Percentiles rank a stretch among this genome's conserved stretches.
phyloP scores from a whole-genome alignment of 2,888 invertebrate genomes.

The Ischnura elegans region DNA sequence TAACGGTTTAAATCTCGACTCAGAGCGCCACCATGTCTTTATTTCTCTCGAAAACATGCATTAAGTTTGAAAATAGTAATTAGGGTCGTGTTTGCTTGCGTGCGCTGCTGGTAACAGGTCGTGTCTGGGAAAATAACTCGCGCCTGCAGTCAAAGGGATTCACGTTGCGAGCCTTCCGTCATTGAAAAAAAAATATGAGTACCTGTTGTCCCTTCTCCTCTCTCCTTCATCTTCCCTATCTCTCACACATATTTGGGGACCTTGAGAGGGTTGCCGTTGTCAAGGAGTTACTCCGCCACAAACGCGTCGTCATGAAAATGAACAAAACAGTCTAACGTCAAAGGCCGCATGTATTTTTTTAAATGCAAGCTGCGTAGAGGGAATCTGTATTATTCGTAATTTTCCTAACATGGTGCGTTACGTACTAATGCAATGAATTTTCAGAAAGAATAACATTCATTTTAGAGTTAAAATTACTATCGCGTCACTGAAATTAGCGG shows the following conservation, averaged over 20 bases:
- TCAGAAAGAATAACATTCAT: no score
- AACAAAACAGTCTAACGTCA: not conserved
- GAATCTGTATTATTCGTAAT: no score
- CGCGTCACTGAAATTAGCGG: no score
- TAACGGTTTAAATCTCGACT: not conserved
- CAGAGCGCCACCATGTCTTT: not conserved
- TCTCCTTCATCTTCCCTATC: not conserved
- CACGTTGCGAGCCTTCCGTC: not conserved
- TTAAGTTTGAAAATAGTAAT: not conserved
- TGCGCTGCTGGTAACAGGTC: not conserved
- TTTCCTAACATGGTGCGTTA: no score
- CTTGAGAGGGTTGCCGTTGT: not conserved
- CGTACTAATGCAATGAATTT: no score
- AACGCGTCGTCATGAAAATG: not conserved
- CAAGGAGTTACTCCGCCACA: not conserved
- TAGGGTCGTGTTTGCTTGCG: conserved; percentile 2
- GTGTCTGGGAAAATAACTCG: not conserved
- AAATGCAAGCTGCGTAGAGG: no score
- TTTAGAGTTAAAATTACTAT: no score
- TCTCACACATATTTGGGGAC: not conserved
- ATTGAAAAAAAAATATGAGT: not conserved
- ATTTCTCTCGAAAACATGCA: not conserved
- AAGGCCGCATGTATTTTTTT: no score
- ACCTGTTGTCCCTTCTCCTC: not conserved
- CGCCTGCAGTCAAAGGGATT: not conserved